Evolutionary conservation across 1,140 invertebrate genomes (phyloP).

Genomic region (Papilio polyxenes): DNA sequence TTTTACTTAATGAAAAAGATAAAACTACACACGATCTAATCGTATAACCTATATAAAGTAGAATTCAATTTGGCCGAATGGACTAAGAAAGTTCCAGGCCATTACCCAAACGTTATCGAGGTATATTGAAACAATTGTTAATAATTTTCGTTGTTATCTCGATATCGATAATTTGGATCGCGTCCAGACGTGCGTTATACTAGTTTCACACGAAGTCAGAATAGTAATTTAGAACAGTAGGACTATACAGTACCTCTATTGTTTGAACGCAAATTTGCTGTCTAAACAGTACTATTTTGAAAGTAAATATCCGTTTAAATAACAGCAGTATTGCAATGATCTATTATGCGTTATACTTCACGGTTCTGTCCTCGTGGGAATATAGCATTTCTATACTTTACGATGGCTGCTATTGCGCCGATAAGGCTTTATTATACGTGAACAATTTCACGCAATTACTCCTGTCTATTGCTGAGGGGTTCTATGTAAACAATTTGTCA

Average conservation of each 20-base stretch:
- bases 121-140: constrained; percentile 39
- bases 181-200: constrained; percentile 44
- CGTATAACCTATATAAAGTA: constrained; percentile 16
- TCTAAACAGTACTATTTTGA: too few relatives aligned
- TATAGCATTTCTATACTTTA: constrained; percentile 26
- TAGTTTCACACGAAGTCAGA: neutral
- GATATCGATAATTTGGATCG: constrained; percentile 54
- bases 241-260: neutral
- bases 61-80: constrained; percentile 29
- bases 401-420: constrained; percentile 40
- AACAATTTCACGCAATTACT: constrained; percentile 51
- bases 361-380: neutral
- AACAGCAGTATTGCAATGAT: neutral
- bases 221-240: neutral
- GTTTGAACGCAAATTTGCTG: too few relatives aligned
- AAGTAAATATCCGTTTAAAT: too few relatives aligned
- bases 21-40: constrained; percentile 4
- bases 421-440: constrained; percentile 52
- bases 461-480: constrained; percentile 23
- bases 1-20: constrained; percentile 6
- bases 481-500: constrained; percentile 15
- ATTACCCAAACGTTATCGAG: constrained; percentile 26
- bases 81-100: constrained; percentile 28
- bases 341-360: neutral
- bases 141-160: constrained; percentile 51